A percentile compares a stretch with the other conserved stretches of the same genome.
Evolutionary conservation across 2,113 vertebrate genomes (phyloP).

Genomic region (Pholis gunnellus): DNA sequence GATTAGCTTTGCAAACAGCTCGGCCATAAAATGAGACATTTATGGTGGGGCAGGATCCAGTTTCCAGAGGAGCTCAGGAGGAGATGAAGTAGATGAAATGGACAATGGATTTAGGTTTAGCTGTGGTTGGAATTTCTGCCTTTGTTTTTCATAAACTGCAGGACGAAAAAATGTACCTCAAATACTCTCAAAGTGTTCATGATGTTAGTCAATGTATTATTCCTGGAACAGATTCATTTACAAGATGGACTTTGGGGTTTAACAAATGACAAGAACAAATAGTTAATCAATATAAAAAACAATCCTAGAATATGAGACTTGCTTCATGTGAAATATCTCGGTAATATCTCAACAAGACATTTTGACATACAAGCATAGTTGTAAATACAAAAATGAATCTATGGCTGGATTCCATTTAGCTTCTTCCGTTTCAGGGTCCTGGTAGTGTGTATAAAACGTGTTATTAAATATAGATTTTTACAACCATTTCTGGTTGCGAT

Average conservation of each 20-base stretch:
- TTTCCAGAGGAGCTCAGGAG: background rate
- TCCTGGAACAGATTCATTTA: background rate
- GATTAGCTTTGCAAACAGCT: slow-evolving; percentile 57
- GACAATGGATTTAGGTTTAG: background rate
- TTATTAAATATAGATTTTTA: background rate
- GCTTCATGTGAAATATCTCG: background rate
- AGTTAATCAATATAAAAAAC: background rate
- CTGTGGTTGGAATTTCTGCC: background rate
- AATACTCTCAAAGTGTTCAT: background rate
- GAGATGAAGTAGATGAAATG: background rate
- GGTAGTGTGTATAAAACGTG: background rate
- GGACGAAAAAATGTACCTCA: background rate
- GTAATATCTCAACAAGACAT: background rate
- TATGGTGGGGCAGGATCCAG: slow-evolving; percentile 36
- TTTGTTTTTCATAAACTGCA: background rate
- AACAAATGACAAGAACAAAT: background rate
- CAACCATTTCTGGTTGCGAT: background rate
- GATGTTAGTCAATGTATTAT: background rate
- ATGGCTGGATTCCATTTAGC: background rate
- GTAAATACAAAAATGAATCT: background rate
- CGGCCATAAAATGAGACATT: slow-evolving; percentile 64
- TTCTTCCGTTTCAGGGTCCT: background rate
- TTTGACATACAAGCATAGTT: background rate
- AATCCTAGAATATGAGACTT: background rate
- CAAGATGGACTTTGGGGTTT: background rate